A percentile compares a stretch with the other conserved stretches of the same genome.
phyloP scores from a whole-genome alignment of 2,797 vertebrate genomes.

The Lepus oiostolus region DNA sequence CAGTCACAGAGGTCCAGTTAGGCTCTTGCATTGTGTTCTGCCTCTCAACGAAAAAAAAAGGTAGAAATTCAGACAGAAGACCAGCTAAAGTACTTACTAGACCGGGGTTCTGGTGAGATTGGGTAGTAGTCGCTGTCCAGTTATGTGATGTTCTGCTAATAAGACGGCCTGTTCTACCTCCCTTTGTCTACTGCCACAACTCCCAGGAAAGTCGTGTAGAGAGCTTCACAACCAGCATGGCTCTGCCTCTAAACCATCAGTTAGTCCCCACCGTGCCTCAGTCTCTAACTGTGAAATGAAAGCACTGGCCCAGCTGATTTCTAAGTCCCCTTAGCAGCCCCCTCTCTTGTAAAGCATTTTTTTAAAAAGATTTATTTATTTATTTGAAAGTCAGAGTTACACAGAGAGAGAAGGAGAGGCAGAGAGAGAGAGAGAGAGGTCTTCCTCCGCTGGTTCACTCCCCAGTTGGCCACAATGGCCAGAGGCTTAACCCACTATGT shows the following conservation, averaged over 20 bases:
- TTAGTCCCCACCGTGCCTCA: neutral
- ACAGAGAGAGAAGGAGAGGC: too few species aligned
- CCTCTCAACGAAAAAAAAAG: constrained; percentile 63
- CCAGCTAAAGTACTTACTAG: neutral
- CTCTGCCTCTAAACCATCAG: neutral
- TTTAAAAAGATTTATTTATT: too few species aligned
- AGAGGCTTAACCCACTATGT: too few species aligned
- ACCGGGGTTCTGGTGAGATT: neutral
- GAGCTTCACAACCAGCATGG: neutral
- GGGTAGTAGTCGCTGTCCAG: neutral
- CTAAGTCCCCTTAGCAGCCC: neutral
- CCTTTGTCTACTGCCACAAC: neutral
- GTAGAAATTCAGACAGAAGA: neutral
- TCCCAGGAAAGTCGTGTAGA: neutral
- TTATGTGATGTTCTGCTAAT: neutral
- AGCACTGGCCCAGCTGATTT: neutral
- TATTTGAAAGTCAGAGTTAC: too few species aligned
- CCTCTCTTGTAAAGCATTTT: neutral
- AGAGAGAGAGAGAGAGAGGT: neutral
- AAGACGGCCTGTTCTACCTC: neutral
- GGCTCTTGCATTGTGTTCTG: constrained; percentile 51
- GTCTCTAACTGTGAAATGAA: constrained; percentile 14
- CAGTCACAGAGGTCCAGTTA: constrained; percentile 74
- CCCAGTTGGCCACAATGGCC: too few species aligned
- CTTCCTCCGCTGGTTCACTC: too few species aligned